Base-by-base conservation (phyloP, 2,113 vertebrate species). In the Ctenodactylus gundi region DNA sequence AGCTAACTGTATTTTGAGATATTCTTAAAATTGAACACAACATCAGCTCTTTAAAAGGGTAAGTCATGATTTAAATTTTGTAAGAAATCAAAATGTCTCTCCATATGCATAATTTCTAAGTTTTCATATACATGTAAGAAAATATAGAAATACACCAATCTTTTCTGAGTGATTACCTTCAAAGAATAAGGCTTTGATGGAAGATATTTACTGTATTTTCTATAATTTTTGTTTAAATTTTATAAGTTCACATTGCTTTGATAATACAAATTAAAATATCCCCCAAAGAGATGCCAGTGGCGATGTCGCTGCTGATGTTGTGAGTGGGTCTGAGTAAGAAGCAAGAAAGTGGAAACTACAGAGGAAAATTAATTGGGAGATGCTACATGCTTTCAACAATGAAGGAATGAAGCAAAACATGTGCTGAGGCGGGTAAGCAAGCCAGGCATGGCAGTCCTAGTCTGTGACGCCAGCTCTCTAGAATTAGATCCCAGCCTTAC, bases 21-120 rank as follows among this genome's bases (percentile, higher is more conserved):
- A 44, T 12, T 65, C 84, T 94, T 73, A 90, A 94, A 93, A 87
- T 72, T 82, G 67, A 58, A 82, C 12, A 73, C 36, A 57, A 23
- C 18, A 49, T 36, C 65, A 78, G 64, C 10, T 70, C 72, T 85
- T 80, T 36, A 49, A 81, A 67, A 84, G 73, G 31, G 25, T 80
- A 20, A 85, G 58, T 82, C 39, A 62, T 21, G 55, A 60, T 72
- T 49, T n/a, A 11, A 57, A 70, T 87, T 57, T 77, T 64, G 34
- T 60, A 53, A 44, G 53, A 80, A 93, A 72, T 82, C 60, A 93
- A 64, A 72, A 41, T 60, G 58, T 80, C 53, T 82, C 72, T 86
- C 13, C 29, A 31, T 34, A 18, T 60, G 49, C 34, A 93, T 14
- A 70, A 58, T 75, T 60, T 8, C 41, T 57, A 46, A 20, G 13